Base-by-base conservation (phyloP, 2,888 invertebrate genomes). In the Drepana falcataria region DNA sequence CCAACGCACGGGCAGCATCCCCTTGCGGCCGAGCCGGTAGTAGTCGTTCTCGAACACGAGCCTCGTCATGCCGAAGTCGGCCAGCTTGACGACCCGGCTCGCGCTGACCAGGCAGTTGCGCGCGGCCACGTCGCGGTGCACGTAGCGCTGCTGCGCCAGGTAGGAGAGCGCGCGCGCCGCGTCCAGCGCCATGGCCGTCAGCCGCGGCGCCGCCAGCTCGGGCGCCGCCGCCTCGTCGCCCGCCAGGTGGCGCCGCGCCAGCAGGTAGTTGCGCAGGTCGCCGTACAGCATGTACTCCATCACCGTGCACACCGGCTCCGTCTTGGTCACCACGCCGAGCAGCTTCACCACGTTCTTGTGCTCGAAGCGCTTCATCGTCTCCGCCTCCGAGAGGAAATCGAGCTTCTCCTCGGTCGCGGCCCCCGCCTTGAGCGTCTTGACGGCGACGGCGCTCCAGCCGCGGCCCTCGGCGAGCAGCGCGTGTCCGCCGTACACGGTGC, bases 201-300 rank as follows among this genome's bases (percentile, higher is more conserved):
- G 91, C 53, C 95, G 94, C 72, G 94, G 94, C 66, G 95, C 93
- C 5, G 95, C 95, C 59, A 97, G 94, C 78, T 96, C 95, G 2
- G 93, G 92, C 56, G 95, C 4, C 21, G 21, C 21, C 93, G 92
- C 59, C 93, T 94, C 94, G 91, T 64, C 93, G 60, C 93, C 93
- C 0, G 96, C 96, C 71, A 97, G 91, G 83, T 96, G 95, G 48
- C 98, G 93, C 61, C 98, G 93, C 9, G 96, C 96, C 63, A 98
- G 83, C 56, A 98, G 91, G 84, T 95, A 98, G 5, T 95, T 97
- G 86, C 97, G 98, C 63, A 98, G 87, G 80, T 98, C 98, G 35
- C 97, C 98, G 77, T 97, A 97, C 47, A 98, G 87, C 96, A 97
- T 96, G 75, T 97, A 97, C 82, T 98, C 98, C 97, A 98, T 98